Percentiles rank a stretch among this genome's conserved stretches.
Evolutionary conservation across 2,888 invertebrate genomes (phyloP).

Genomic region (Dendrolimus houi): DNA sequence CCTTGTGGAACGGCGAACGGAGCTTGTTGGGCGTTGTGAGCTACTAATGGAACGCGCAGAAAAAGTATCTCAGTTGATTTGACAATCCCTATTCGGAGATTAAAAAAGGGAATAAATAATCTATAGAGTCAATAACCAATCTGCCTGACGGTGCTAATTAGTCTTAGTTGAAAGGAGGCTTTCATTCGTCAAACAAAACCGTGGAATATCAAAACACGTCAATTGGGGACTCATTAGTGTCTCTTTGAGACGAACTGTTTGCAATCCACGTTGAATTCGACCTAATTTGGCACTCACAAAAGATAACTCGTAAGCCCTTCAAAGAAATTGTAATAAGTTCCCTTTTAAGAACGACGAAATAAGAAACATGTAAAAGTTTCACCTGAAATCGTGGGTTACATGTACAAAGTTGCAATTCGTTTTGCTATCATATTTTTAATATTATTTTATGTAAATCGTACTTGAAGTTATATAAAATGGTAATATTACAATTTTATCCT

Average conservation of each 20-base stretch:
- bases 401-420: conserved; percentile 1
- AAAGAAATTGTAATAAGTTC: conserved; percentile 27
- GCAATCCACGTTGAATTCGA: conserved; percentile 35
- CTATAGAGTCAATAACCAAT: background rate
- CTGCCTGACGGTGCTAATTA: conserved; percentile 19
- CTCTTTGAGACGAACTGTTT: conserved; percentile 39
- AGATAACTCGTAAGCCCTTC: conserved; percentile 26
- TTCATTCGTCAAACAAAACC: conserved; percentile 13
- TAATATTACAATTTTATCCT: too few relatives aligned
- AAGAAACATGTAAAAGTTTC: conserved; percentile 11
- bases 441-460: too few relatives aligned
- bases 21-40: too few relatives aligned
- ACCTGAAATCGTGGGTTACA: conserved; percentile 8
- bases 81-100: background rate
- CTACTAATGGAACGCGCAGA: too few relatives aligned
- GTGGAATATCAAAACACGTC: conserved; percentile 28
- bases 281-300: conserved; percentile 37
- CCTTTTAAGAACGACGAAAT: conserved; percentile 16
- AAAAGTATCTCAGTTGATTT: background rate
- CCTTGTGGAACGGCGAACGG: too few relatives aligned
- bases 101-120: background rate
- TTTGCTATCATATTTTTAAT: background rate
- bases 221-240: conserved; percentile 36
- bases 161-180: conserved; percentile 16
- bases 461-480: too few relatives aligned